Conservation (phyloP, 2,113 vertebrate genomes). For the Ictidomys tridecemlineatus region DNA sequence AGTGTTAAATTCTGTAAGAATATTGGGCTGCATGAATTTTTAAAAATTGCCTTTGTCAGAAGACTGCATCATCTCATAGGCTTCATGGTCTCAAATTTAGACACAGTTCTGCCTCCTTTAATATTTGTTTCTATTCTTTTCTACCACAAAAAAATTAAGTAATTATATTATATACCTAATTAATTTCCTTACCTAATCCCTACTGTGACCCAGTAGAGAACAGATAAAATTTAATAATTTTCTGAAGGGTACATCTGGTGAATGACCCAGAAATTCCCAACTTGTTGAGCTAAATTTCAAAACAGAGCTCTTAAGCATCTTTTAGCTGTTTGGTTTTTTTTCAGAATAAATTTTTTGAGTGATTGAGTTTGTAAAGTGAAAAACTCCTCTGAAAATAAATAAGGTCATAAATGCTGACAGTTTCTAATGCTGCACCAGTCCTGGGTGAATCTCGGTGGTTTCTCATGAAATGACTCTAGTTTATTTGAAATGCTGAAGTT, state of each 20-base stretch:
- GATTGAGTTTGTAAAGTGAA: not conserved
- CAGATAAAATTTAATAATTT: too few species aligned
- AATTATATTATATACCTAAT: not conserved
- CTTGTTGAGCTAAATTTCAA: not conserved
- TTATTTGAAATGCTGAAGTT: not conserved
- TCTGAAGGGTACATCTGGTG: too few species aligned
- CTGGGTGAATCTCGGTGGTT: not conserved
- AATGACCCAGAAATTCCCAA: not conserved
- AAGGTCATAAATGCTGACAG: not conserved
- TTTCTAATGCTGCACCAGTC: not conserved
- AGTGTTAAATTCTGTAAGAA: not conserved
- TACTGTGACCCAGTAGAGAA: not conserved
- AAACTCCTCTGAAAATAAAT: not conserved
- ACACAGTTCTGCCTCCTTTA: not conserved
- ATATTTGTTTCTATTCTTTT: not conserved
- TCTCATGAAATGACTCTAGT: not conserved
- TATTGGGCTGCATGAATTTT: not conserved
- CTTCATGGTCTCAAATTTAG: not conserved
- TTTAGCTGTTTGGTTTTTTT: not conserved
- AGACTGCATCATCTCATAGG: not conserved
- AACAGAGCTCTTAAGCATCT: not conserved
- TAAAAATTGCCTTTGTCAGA: not conserved
- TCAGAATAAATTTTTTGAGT: not conserved
- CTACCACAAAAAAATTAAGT: not conserved
- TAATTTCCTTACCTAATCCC: not conserved